Percentiles rank a stretch among this genome's conserved stretches.
phyloP scores from a whole-genome alignment of 2,797 vertebrate genomes.

The Agapornis canus region DNA sequence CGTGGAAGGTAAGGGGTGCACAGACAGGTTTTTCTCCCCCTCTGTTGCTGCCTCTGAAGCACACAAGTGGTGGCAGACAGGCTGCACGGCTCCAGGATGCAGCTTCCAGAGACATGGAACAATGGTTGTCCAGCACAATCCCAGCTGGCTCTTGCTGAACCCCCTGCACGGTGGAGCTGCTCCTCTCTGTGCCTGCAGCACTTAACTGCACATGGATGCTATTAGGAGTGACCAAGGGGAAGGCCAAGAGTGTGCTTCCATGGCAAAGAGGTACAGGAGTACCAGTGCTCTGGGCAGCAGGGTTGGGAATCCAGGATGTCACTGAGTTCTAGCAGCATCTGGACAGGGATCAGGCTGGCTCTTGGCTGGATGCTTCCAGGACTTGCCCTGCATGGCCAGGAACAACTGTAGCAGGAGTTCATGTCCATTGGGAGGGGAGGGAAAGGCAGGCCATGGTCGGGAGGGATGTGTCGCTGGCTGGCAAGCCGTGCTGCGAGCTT shows the following conservation, averaged over 20 bases:
- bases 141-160: not conserved
- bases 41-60: constrained; percentile 35
- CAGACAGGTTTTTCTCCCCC: constrained; percentile 41
- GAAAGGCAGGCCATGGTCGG: not conserved
- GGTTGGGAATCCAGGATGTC: not conserved
- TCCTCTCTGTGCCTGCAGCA: not conserved
- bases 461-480: not conserved
- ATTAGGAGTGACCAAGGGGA: not conserved
- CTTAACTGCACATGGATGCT: not conserved
- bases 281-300: fast-evolving
- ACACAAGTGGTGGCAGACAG: not conserved
- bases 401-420: not conserved
- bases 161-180: not conserved
- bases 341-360: fast-evolving
- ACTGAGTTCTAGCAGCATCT: not conserved
- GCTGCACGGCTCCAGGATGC: not conserved
- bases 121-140: not conserved
- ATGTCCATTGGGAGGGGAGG: not conserved
- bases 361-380: not conserved
- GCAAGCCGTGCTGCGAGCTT: not conserved
- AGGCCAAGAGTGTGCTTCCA: not conserved
- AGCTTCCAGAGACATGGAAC: not conserved
- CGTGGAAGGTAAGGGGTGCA: not conserved
- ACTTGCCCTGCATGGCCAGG: not conserved
- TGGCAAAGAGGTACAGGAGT: not conserved